Evolutionary conservation across 2,888 invertebrate species (phyloP), one percentile per base, ranked within the genome.

Genomic region (Orthonychiurus folsomi): DNA sequence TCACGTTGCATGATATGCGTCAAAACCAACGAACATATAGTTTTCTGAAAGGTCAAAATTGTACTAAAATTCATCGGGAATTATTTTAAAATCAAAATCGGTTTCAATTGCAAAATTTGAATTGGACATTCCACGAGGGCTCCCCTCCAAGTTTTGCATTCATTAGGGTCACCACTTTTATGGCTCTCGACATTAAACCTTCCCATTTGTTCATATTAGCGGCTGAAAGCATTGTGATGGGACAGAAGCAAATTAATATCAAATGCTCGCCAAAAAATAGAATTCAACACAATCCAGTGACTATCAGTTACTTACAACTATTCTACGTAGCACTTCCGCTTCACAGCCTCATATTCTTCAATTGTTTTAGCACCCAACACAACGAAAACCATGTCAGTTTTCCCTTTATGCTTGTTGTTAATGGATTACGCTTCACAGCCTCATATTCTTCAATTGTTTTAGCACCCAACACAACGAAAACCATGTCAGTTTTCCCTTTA

Each of bases 61-160:
- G n/a, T n/a, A n/a, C n/a, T n/a, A n/a, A n/a, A n/a, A n/a, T n/a
- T n/a, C n/a, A n/a, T n/a, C n/a, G n/a, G n/a, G n/a, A n/a, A n/a
- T n/a, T n/a, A n/a, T n/a, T n/a, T n/a, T n/a, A n/a, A n/a, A n/a
- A n/a, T n/a, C n/a, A n/a, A n/a, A n/a, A n/a, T n/a, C n/a, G n/a
- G n/a, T n/a, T n/a, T n/a, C n/a, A n/a, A n/a, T n/a, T n/a, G n/a
- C n/a, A n/a, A n/a, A 85, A 64, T 0, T 90, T 89, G 50, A 89
- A 79, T 0, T 83, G 80, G 0, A 92, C 82, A 1, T 83, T 79
- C 94, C 94, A n/a, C n/a, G n/a, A 95, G 0, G 93, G 89, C 0
- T 88, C 86, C 0, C 94, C 95, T 21, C 94, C 94, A 37, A 95
- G 77, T 73, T 82, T 37, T 37, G 37, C 37, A 15, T 37, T 37